Evolutionary conservation across 53 echinoderm and acorn worm species (phyloP), one percentile per base, ranked within the genome.

Genomic region (Arbacia lixula): DNA sequence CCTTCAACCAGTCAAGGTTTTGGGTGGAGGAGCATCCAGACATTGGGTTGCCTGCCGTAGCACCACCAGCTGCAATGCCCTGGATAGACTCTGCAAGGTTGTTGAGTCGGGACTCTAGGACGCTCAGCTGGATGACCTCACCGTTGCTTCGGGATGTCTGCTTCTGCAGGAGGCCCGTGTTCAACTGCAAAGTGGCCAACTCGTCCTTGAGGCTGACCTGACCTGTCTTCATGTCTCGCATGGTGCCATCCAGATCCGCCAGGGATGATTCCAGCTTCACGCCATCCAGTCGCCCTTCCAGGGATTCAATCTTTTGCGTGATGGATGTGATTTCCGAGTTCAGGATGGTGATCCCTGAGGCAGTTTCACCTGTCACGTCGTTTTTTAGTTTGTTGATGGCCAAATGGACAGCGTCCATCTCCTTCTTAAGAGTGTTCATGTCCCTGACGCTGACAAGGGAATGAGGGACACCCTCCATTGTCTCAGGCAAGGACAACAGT

Each of bases 111-210:
- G 60, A 26, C 39, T 78, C 78, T 21, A 78, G 60, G 36, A 78
- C 60, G 39, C 78, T 78, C 27, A 78, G 61, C 60, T 78, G 78
- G 30, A 78, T 78, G 40, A 60, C 53, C 28, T 78, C 78, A 38
- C 78, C 78, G 60, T 60, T 60, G 53, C 36, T 28, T 24, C 78
- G 60, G 26, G 78, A 57, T 19, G 78, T 78, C 60, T 78, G 78
- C 60, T 78, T 78, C 40, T 78, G 58, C 21, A 78, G 38, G 36
- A 78, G 40, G 27, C 60, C 78, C 9, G 60, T 60, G 78, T 21
- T 78, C 60, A 78, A 43, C 41, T 78, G 78, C 14, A 78, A 39
- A 21, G 39, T 60, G 28, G 40, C 78, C 12, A 78, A 36, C 27
- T 78, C 60, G 11, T 78, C 40, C 12, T 16, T 16, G 4, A 78